phyloP scores from a whole-genome alignment of 2,888 invertebrate genomes.

The Drosophila sordidula region DNA sequence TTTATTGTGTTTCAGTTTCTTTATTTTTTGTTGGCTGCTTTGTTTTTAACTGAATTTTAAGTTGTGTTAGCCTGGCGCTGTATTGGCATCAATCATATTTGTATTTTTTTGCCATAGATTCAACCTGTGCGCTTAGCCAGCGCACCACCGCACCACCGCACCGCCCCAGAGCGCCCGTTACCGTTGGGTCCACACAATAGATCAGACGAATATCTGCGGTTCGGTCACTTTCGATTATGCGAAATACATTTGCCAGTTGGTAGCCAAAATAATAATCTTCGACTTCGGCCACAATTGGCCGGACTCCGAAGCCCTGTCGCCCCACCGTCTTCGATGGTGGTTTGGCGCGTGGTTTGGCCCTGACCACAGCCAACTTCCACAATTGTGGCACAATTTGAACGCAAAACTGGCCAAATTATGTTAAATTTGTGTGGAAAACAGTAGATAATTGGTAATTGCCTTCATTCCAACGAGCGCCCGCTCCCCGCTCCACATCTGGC shows the following conservation, averaged over 20 bases:
- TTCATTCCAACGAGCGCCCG: constrained; percentile 60
- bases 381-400: constrained; percentile 80
- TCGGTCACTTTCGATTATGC: constrained; percentile 80
- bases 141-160: constrained; percentile 13
- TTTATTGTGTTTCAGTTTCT: constrained; percentile 30
- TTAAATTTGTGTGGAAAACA: constrained; percentile 82
- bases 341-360: constrained; percentile 67
- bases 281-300: constrained; percentile 57
- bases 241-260: constrained; percentile 68
- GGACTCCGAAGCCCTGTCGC: background rate
- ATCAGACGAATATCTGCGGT: constrained; percentile 73
- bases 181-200: constrained; percentile 54
- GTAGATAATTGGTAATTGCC: constrained; percentile 82
- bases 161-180: constrained; percentile 33
- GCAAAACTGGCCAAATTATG: constrained; percentile 81
- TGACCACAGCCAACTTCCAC: constrained; percentile 81
- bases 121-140: constrained; percentile 69
- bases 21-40: constrained; percentile 52
- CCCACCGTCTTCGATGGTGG: background rate
- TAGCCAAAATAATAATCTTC: constrained; percentile 79
- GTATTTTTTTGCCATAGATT: constrained; percentile 30
- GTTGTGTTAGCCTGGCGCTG: constrained; percentile 69
- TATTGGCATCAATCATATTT: constrained; percentile 78
- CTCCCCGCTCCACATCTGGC: background rate
- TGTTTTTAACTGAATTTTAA: constrained; percentile 75